Base-by-base conservation (phyloP, 2,797 vertebrate genomes). In the Cercopithecus petaurista region DNA sequence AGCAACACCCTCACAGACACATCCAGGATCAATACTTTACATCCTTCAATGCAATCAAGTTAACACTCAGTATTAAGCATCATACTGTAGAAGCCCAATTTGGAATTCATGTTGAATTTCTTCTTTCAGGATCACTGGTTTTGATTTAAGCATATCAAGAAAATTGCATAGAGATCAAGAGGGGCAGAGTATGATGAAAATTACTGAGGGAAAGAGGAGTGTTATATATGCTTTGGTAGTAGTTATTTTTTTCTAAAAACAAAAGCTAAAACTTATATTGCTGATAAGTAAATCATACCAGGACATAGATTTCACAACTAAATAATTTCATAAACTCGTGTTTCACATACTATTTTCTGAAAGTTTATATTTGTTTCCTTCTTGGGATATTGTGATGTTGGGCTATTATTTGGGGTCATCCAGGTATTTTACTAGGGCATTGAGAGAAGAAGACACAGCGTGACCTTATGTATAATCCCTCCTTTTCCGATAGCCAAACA, bases 81-180 rank as follows among this genome's bases (percentile, higher is more conserved):
- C 15, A n/a, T 19, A 43, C 15, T 19, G 26, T 43, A 21, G 11
- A 77, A 88, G 55, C 43, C 61, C 19, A 26, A 30, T 93, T 79
- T 92, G 83, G 14, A 88, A 96, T 83, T 46, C n/a, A 9, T 85
- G 48, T 89, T 85, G 43, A 19, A 80, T 96, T 82, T 64, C 64
- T 75, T 67, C 33, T 80, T 93, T 89, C 9, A 84, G 36, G 79
- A 93, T 97, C 28, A 55, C 50, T 33, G 3, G 15, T 61, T 97
- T 95, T 87, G 90, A 36, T 84, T 83, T 89, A 94, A 89, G 86
- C 5, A 13, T 76, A 79, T 61, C 19, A 50, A 64, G 50, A 41
- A 89, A 93, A 95, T 91, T 57, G 7, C 70, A 52, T 8, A 64
- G 55, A 90, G 75, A 92, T 88, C 11, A 64, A 76, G 57, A 95